phyloP scores from a whole-genome alignment of 2,888 invertebrate species.

The Caenorhabditis sp. region DNA sequence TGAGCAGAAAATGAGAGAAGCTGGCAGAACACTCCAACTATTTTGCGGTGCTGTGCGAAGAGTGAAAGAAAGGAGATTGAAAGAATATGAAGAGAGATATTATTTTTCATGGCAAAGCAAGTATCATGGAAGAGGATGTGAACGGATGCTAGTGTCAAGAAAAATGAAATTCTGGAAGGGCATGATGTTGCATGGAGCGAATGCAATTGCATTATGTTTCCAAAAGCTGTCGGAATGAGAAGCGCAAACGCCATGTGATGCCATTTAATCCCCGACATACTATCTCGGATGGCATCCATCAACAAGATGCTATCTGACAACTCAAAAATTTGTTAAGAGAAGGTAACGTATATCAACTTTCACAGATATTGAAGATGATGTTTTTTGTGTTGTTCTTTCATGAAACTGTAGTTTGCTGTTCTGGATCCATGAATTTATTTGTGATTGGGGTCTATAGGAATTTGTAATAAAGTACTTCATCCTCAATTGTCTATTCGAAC shows the following conservation, averaged over 20 bases:
- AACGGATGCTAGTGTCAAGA: conserved; percentile 4
- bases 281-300: not conserved
- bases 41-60: not conserved
- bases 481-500: not conserved
- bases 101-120: conserved; percentile 16
- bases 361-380: no score
- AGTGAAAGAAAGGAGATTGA: conserved; percentile 1
- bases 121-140: conserved; percentile 12
- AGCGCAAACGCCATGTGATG: conserved; percentile 11
- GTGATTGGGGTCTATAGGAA: no score
- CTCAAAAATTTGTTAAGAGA: not conserved
- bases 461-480: no score
- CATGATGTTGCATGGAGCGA: not conserved
- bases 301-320: not conserved
- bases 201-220: conserved; percentile 31
- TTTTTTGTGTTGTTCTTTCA: no score
- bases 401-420: no score
- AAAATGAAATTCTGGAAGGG: not conserved
- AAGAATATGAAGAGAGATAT: conserved; percentile 15
- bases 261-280: conserved; percentile 33
- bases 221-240: conserved; percentile 14
- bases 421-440: no score
- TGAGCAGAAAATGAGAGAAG: not conserved
- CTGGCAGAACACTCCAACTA: not conserved
- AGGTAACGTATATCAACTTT: no score